Conservation (phyloP, 2,888 invertebrate species). For the Endotricha flammealis region DNA sequence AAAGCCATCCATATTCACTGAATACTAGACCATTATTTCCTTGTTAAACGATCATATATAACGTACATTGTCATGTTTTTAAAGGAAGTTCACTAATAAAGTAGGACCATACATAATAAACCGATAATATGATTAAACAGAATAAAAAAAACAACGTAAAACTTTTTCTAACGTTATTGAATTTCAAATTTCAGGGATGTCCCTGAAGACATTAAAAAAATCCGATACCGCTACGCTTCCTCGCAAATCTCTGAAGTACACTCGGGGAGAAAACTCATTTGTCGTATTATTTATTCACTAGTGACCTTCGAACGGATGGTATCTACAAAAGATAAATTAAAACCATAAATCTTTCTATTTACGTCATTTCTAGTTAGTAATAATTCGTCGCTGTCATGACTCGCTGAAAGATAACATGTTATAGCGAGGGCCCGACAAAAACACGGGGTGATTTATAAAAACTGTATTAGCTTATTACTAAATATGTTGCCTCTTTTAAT, state of each 20-base stretch:
- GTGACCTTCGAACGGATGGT: background rate
- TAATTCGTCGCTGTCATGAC: slow-evolving; percentile 5
- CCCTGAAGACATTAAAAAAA: no score
- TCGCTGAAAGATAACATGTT: slow-evolving; percentile 3
- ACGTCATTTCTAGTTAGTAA: slow-evolving; percentile 16
- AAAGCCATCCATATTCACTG: no score
- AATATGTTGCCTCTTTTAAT: no score
- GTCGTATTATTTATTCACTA: slow-evolving; percentile 4
- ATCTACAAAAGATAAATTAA: slow-evolving; percentile 13
- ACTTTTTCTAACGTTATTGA: no score
- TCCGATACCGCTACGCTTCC: background rate
- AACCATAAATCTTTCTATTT: slow-evolving; percentile 24
- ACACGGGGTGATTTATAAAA: background rate
- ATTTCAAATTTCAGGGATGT: no score
- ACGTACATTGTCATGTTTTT: no score
- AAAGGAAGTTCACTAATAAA: no score
- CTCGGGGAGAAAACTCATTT: background rate
- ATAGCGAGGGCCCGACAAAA: background rate
- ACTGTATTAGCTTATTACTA: background rate
- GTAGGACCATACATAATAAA: no score
- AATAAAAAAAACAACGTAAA: no score
- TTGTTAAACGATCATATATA: no score
- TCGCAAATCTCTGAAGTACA: background rate
- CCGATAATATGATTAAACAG: no score
- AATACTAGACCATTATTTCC: no score